Conservation (phyloP, 2,888 invertebrate genomes). For the Acleris cristana region DNA sequence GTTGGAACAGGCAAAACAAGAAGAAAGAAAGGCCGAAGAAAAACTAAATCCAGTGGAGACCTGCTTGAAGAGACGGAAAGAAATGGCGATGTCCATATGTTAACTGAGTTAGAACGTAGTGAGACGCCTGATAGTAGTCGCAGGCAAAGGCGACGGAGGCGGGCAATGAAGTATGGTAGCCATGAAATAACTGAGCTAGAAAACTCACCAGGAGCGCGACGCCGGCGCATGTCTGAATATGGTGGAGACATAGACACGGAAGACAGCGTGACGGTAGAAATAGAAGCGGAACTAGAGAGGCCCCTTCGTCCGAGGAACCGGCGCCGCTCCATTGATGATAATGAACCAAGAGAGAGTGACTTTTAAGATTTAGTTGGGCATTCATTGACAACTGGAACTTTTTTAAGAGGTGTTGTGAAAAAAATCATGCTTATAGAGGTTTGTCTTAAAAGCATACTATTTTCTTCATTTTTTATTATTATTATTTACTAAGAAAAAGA, state of each 20-base stretch:
- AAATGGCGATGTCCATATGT: constrained; percentile 65
- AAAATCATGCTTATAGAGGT: no score
- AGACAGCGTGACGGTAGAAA: constrained; percentile 59
- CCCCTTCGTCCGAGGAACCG: constrained; percentile 63
- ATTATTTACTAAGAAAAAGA: no score
- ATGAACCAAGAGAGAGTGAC: constrained; percentile 76
- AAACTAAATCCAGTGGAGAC: constrained; percentile 81
- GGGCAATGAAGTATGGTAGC: constrained; percentile 67
- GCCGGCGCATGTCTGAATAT: constrained; percentile 71
- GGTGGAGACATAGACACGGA: constrained; percentile 49
- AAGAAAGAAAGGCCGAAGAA: constrained; percentile 71
- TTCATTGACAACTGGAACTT: neutral
- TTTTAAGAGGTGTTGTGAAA: no score
- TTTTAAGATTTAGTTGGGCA: constrained; percentile 51
- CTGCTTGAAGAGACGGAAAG: constrained; percentile 75
- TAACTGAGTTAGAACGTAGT: constrained; percentile 64
- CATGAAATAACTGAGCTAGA: constrained; percentile 77
- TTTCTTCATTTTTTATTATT: no score
- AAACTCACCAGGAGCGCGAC: constrained; percentile 72
- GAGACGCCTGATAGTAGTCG: constrained; percentile 55
- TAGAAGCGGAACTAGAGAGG: constrained; percentile 64
- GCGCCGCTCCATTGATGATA: constrained; percentile 68
- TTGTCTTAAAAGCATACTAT: no score
- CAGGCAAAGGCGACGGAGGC: constrained; percentile 57
- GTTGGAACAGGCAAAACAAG: constrained; percentile 71